Evolutionary conservation across 2,113 vertebrate species (phyloP), one percentile per base, ranked within the genome.

Genomic region (Ceyx margarethae): DNA sequence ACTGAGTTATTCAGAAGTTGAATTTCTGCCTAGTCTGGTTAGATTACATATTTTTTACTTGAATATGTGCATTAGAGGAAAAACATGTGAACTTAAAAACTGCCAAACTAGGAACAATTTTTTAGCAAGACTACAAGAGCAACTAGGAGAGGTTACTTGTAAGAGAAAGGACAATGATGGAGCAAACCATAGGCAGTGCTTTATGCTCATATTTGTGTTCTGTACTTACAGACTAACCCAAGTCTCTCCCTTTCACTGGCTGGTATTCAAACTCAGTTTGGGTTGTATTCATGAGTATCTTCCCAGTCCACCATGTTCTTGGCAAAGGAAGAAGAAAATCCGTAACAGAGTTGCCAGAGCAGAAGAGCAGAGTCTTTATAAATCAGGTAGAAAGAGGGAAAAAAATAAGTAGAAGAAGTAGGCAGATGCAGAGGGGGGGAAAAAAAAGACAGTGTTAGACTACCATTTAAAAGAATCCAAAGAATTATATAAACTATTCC

Each of bases 241-340:
- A 85, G 65, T 84, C 92, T 92, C 37, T 83, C 67, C 72, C 89
- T 96, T 91, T 86, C 74, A 91, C 48, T 91, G 93, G 89, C 21
- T 86, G 60, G 74, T 91, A 81, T 62, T 89, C 81, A 91, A 91
- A 84, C 45, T 84, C 87, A 81, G 46, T 65, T 83, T 90, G 79
- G 73, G 51, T 25, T 89, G 73, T 74, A 89, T 28, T 92, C 60
- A 69, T 82, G 16, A 86, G 6, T 69, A 81, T 84, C 91, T 84
- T 91, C 46, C 80, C 89, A 84, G 60, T 71, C 81, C 73, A 81
- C 51, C 84, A 81, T 19, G 28, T 57, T 78, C 89, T 73, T 71
- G 51, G 51, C 42, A 94, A 81, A 74, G 26, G 64, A 87, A 87
- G 57, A 89, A 88, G 50, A 92, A 92, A 89, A 92, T 77, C 61